Evolutionary conservation across 2,113 vertebrate genomes (phyloP), one percentile per base, ranked within the genome.

Genomic region (Forbesichthys agassizii): DNA sequence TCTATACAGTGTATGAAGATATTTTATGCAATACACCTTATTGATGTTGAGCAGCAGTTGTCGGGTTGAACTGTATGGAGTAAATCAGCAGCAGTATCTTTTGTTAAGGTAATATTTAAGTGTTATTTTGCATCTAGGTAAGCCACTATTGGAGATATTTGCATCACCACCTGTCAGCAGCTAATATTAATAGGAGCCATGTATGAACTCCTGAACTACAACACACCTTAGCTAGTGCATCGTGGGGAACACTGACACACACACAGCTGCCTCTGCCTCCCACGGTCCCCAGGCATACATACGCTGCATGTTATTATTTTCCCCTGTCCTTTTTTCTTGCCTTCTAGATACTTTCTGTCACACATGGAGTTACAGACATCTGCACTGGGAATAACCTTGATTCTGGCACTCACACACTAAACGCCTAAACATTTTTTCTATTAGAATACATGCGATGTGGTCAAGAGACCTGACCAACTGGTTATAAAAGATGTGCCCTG

Each of bases 341-440:
- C 47, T 61, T 33, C 77, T 74, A 68, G 72, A 68, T 52, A 11
- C 36, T 64, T 73, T 61, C 70, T 79, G 74, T 81, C 79, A 68
- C 56, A 52, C 51, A 0, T 76, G 73, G 69, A 69, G 55, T 42
- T 62, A 33, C 33, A 80, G 59, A 70, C 62, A 59, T 70, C 73
- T 84, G 74, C 80, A 67, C 70, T 53, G 11, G 11, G 20, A 69
- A 48, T 69, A 59, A 70, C 64, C 60, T 77, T 61, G 9, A 36
- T 69, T 42, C 10, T 53, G 57, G 67, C 67, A 5, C 20, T 20
- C 53, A 12, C 81, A 46, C 49, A 52, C 73, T 47, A 36, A 77
- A 20, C 65, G 1, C 68, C 74, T 66, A 14, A 3, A 10, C 65
- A 62, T 14, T 36, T 27, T 77, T 33, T 48, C 55, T 65, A 61